These are phyloP conservation scores for Aporrectodea caliginosa DNA, from an alignment of 1,140 invertebrate species.

Conservation along the genomic window DNA sequence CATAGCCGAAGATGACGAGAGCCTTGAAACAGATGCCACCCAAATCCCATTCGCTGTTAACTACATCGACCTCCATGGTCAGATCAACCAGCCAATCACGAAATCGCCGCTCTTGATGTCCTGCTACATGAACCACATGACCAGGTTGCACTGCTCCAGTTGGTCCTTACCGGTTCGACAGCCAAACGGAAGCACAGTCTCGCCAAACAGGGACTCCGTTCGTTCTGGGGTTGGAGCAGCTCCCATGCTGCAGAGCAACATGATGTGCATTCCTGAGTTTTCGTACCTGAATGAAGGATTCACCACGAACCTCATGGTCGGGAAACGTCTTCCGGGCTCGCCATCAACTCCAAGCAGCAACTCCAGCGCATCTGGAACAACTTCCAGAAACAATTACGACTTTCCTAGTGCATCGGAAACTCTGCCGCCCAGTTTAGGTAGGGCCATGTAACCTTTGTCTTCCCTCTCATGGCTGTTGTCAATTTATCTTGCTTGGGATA, in stretches of 20 bases:
- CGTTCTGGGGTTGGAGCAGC: not conserved
- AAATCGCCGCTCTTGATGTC: conserved; percentile 86
- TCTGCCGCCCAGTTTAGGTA: too few species aligned
- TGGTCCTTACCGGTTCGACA: conserved; percentile 50
- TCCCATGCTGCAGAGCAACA: not conserved
- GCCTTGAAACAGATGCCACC: conserved; percentile 4
- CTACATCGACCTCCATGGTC: conserved; percentile 88
- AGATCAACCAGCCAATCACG: conserved; percentile 88
- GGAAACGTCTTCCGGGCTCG: conserved; percentile 29
- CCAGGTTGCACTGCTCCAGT: conserved; percentile 66
- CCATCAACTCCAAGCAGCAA: not conserved
- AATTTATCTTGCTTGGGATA: too few species aligned
- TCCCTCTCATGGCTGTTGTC: too few species aligned
- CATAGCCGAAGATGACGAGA: conserved; percentile 12
- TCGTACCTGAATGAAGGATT: conserved; percentile 39
- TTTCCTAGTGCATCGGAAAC: too few species aligned
- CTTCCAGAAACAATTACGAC: too few species aligned
- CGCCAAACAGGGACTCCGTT: not conserved
- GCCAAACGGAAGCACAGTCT: conserved; percentile 32
- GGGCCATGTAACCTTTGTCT: too few species aligned
- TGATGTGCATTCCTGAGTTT: conserved; percentile 45
- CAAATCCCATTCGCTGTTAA: not conserved
- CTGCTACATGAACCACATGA: conserved; percentile 87
- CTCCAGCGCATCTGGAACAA: not conserved
- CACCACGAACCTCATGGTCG: conserved; percentile 56